Conservation (phyloP, 2,113 vertebrate species). For the Theropithecus gelada region DNA sequence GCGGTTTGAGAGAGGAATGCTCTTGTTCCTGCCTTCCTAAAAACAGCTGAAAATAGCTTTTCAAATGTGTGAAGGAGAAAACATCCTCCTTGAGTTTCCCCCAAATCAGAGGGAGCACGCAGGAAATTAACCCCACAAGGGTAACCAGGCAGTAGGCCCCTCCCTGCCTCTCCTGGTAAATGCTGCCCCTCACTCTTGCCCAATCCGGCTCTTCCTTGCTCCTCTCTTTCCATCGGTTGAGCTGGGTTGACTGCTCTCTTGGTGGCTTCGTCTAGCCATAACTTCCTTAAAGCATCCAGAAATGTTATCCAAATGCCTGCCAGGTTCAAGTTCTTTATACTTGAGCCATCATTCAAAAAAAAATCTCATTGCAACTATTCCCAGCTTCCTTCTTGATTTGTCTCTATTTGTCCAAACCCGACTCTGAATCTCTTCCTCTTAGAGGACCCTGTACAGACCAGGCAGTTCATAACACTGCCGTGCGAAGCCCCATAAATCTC, state of each 20-base stretch:
- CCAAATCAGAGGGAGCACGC: neutral
- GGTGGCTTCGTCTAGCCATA: neutral
- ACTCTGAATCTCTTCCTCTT: neutral
- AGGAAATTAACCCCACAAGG: conserved; percentile 14
- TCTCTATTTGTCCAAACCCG: neutral
- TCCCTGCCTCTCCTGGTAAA: neutral
- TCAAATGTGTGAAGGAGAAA: conserved; percentile 63
- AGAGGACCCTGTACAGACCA: neutral
- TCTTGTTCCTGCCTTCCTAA: conserved; percentile 65
- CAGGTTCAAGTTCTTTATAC: neutral
- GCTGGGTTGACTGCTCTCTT: neutral
- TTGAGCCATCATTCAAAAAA: neutral
- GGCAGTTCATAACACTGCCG: neutral
- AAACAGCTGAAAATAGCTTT: conserved; percentile 67
- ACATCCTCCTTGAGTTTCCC: conserved; percentile 50
- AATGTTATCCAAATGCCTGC: neutral
- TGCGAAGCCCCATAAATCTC: neutral
- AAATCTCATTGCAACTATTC: neutral
- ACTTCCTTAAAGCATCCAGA: neutral
- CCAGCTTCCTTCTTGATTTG: neutral
- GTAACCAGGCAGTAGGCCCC: neutral
- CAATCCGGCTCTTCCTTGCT: too few species aligned
- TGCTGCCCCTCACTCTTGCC: neutral
- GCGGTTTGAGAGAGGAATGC: conserved; percentile 69
- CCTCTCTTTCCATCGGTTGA: neutral